Base-by-base conservation (phyloP, 2,797 vertebrate genomes). In the Molothrus ater region DNA sequence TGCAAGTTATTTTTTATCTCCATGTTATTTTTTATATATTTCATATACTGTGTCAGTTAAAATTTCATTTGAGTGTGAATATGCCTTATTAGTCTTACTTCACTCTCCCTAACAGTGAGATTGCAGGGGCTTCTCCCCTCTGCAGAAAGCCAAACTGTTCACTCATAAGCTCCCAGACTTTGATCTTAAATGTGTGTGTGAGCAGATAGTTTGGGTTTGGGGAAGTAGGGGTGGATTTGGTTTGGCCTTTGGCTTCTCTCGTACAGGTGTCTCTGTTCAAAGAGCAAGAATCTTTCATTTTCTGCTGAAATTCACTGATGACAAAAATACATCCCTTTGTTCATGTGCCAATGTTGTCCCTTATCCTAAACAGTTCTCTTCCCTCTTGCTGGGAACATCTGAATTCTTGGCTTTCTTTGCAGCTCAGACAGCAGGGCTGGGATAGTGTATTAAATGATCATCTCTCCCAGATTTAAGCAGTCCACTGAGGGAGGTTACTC, bases 181-280 rank as follows among this genome's bases (percentile, higher is more conserved):
- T 1, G 5, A 10, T 63, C 48, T 86, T 48, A 51, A 51, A 40
- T 51, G 11, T 63, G 10, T 47, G 2, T 48, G 13, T 28, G 18
- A 42, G 28, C 36, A 48, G 11, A 19, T 43, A 5, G 12, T 92
- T 69, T 90, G 68, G 12, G 13, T 56, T 80, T 63, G 34, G 24
- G 17, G 1, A 7, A 7, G 7, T 6, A 0, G 10, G 4, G 3
- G 1, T 47, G 28, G 8, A 6, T 61, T 90, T 72, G 4, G 1
- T 86, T 83, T 80, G 22, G 13, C 47, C 19, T 78, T 80, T 61
- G 20, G 12, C 42, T 60, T 26, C 19, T 45, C 5, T 38, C 50
- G 11, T 73, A 54, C 26, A 28, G 42, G 6, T 1, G 4, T 59
- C 20, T 11, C 45, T 65, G 13, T 36, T 88, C 7, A 28, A 72